Conservation (phyloP, 2,888 invertebrate species). For the Troglohyphantes excavatus region DNA sequence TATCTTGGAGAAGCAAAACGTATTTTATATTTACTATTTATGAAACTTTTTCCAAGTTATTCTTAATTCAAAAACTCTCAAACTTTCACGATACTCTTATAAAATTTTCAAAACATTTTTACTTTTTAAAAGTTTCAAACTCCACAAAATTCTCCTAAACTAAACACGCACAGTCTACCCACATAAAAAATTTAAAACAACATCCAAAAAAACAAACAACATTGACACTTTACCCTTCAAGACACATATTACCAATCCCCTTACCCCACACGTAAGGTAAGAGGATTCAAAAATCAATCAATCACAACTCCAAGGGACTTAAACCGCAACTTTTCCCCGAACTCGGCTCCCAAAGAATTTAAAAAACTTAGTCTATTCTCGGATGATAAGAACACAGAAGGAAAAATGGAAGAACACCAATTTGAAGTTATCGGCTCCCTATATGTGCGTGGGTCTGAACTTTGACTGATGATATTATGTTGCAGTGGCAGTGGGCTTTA, state of each 20-base stretch:
- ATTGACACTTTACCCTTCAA: background rate
- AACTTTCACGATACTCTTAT: too few species aligned
- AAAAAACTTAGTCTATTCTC: background rate
- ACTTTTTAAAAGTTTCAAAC: too few species aligned
- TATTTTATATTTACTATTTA: too few species aligned
- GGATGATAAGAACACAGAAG: background rate
- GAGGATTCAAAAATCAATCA: background rate
- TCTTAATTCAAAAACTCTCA: too few species aligned
- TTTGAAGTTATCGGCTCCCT: conserved; percentile 67
- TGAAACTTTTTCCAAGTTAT: too few species aligned
- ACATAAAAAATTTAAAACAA: too few species aligned
- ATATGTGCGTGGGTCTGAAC: conserved; percentile 37
- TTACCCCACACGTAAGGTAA: background rate
- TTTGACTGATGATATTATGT: conserved; percentile 72
- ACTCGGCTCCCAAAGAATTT: background rate
- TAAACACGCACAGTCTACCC: too few species aligned
- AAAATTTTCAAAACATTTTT: too few species aligned
- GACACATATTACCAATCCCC: background rate
- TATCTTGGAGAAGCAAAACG: too few species aligned
- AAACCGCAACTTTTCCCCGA: background rate
- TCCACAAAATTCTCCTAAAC: too few species aligned
- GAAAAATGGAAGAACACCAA: conserved; percentile 33
- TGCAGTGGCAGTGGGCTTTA: conserved; percentile 35
- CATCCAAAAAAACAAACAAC: background rate
- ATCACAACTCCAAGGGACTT: background rate